phyloP scores from a whole-genome alignment of 2,888 invertebrate species.

The Lycophotia porphyrea region DNA sequence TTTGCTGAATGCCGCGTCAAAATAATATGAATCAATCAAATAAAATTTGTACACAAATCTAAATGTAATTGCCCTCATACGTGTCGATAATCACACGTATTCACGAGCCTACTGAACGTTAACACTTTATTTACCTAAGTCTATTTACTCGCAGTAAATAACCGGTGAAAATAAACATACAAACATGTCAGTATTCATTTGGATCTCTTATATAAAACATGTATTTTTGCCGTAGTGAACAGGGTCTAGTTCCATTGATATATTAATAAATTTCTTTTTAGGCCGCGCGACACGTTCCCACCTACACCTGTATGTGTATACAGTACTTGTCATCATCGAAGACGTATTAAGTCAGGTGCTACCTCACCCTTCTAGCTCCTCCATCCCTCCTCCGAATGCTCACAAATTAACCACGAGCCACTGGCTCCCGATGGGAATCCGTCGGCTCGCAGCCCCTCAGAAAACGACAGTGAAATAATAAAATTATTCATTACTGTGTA shows the following conservation, averaged over 20 bases:
- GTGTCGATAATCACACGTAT: constrained; percentile 36
- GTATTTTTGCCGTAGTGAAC: constrained; percentile 27
- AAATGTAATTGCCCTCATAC: constrained; percentile 7
- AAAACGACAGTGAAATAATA: constrained; percentile 57
- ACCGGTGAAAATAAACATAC: constrained; percentile 29
- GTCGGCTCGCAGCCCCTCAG: constrained; percentile 44
- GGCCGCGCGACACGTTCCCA: constrained; percentile 22
- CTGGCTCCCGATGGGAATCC: constrained; percentile 64
- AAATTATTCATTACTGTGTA: constrained; percentile 58
- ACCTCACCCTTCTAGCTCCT: neutral
- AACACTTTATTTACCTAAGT: constrained; percentile 30
- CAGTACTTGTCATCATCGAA: constrained; percentile 57
- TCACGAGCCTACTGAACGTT: constrained; percentile 17
- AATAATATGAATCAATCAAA: constrained; percentile 21
- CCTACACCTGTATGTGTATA: constrained; percentile 31
- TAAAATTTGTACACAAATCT: neutral
- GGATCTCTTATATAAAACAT: constrained; percentile 19
- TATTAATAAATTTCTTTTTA: constrained; percentile 56
- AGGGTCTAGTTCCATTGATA: constrained; percentile 48
- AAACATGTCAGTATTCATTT: constrained; percentile 50
- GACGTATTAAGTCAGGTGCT: constrained; percentile 61
- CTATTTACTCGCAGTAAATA: constrained; percentile 45
- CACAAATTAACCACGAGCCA: constrained; percentile 68
- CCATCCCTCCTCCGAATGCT: constrained; percentile 37
- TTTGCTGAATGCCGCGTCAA: neutral